Base-by-base conservation (phyloP, 2,797 vertebrate species). In the Halcyon smyrnensis region DNA sequence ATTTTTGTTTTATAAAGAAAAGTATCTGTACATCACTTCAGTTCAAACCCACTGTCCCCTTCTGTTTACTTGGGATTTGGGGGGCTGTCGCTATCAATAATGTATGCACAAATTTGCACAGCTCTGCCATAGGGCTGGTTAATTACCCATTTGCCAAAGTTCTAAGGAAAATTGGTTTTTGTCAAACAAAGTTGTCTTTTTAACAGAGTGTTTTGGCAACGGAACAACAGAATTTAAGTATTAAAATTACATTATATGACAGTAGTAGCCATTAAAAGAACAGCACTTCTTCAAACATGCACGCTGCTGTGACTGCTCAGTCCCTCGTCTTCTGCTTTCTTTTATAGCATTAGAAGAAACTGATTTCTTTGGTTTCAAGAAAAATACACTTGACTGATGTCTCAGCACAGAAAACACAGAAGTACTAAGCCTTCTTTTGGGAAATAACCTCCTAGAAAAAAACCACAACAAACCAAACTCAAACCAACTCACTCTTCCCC, bases 151-250 rank as follows among this genome's bases (percentile, higher is more conserved):
- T 48, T 69, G 23, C 51, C 73, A 27, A 81, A 86, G n/a, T 63
- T 53, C 46, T n/a, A 28, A 81, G 73, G 27, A 84, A 93, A 91
- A 93, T 54, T 34, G 30, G 28, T 80, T 63, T 78, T 93, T 84
- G 65, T 59, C 43, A 84, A 64, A 77, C 16, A 77, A 91, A 90
- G 81, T 1, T 21, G 6, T 43, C 30, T 48, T 80, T 65, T 86
- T 69, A 64, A 78, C n/a, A n/a, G 43, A 63, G 18, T 36, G 19
- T 39, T 93, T 65, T 63, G 53, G 62, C 48, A 85, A 43, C 5
- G 5, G 56, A 89, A 75, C 15, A 71, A 15, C 6, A 84, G 17
- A 53, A 87, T 80, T 64, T 67, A 87, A 84, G 57, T 65, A 93
- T 17, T 82, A 75, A 84, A 84, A 89, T 67, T 27, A 45, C 3